These are phyloP conservation scores for Cancer borealis DNA, from an alignment of 2,888 invertebrate species.

Conservation along the genomic window DNA sequence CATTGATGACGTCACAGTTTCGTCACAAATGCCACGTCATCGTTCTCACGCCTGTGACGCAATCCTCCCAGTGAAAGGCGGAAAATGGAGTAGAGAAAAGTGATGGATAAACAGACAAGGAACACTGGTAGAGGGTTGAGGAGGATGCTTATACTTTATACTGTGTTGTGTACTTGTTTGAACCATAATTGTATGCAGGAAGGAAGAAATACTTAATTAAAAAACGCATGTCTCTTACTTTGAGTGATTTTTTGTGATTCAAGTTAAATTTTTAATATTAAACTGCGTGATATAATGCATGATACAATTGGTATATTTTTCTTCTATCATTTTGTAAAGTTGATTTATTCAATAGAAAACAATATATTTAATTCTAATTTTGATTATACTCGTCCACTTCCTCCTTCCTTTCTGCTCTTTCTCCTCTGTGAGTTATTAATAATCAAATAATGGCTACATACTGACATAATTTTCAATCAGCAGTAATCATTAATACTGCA, in stretches of 20 bases:
- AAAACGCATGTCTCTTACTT: too few relatives aligned
- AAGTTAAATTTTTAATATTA: too few relatives aligned
- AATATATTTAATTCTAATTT: too few relatives aligned
- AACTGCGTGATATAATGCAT: too few relatives aligned
- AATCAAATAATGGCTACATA: background rate
- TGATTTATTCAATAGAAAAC: background rate
- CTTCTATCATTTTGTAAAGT: too few relatives aligned
- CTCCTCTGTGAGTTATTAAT: background rate
- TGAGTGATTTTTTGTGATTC: too few relatives aligned
- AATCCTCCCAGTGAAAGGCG: background rate
- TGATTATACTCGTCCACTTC: background rate
- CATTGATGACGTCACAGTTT: conserved; percentile 54
- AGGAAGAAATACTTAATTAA: background rate
- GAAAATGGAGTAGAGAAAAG: conserved; percentile 31
- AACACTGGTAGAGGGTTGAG: background rate
- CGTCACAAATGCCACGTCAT: conserved; percentile 65
- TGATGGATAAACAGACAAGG: background rate
- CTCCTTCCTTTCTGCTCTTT: background rate
- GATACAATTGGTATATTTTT: too few relatives aligned
- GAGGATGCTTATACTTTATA: background rate
- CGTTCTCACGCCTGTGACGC: conserved; percentile 22
- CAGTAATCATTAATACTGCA: background rate
- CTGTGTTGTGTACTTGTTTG: background rate
- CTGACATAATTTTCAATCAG: background rate
- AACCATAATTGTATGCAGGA: background rate